Base-by-base conservation (phyloP, 1,140 invertebrate species). In the Vanessa atalanta region DNA sequence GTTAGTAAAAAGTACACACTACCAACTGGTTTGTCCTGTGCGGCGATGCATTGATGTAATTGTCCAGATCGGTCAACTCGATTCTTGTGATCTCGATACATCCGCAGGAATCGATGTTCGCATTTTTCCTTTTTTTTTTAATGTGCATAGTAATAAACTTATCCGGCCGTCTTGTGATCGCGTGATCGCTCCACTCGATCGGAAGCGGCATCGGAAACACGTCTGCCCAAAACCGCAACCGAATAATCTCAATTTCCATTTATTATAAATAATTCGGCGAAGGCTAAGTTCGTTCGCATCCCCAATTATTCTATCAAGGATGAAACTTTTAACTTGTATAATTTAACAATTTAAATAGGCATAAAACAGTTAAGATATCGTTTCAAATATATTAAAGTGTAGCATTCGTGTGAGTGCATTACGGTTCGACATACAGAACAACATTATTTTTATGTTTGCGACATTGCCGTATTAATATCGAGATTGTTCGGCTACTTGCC, bases 181-280 rank as follows among this genome's bases (percentile, higher is more conserved):
- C 87, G 87, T 88, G 88, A 87, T 84, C 81, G 74, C 55, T 73
- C 67, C 78, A 75, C 72, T 78, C 78, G 76, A 86, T 91, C 88
- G 90, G 88, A 91, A 90, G 82, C 88, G 80, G 81, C 82, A 78
- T 86, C 84, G 88, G 89, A 92, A 88, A 90, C 88, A 88, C 88
- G 89, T 91, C 88, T 88, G 82, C 80, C 83, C 80, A 81, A 90
- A 89, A 93, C 89, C 88, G 85, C 90, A 90, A 85, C 75, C 70
- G 79, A 87, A 86, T 85, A 87, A 88, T 90, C 89, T 79, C 84
- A 91, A 91, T 91, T 89, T 92, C 80, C 79, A 84, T 80, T 83
- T 80, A 80, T 82, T 85, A 86, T 85, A 85, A 85, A 85, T 87
- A 84, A 85, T 84, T 83, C 81, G 81, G 73, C 79, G 81, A 85